phyloP scores from a whole-genome alignment of 2,888 invertebrate genomes.

The Pterostichus niger region DNA sequence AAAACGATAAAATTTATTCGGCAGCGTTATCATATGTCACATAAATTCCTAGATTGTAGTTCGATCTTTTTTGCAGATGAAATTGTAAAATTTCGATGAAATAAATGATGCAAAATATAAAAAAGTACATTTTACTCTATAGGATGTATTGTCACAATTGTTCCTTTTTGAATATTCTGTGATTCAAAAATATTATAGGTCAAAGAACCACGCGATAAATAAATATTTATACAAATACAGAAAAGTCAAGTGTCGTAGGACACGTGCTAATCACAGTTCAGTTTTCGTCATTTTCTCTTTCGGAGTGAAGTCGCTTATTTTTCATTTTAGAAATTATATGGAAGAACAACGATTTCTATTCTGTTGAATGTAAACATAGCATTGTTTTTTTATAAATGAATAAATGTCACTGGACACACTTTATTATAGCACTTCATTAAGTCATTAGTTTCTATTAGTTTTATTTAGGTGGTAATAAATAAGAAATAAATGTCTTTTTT shows the following conservation, averaged over 20 bases:
- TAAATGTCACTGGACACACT: constrained; percentile 46
- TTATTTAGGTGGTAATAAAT: no score
- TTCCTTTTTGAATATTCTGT: constrained; percentile 24
- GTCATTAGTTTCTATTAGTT: not conserved
- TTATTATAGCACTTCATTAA: constrained; percentile 34
- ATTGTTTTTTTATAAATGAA: constrained; percentile 30
- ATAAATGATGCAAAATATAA: no score
- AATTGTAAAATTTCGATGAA: no score
- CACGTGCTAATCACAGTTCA: constrained; percentile 42
- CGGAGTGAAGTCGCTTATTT: constrained; percentile 19
- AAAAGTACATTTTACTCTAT: no score
- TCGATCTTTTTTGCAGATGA: no score
- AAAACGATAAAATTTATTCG: no score
- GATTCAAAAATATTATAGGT: constrained; percentile 11
- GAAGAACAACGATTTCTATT: constrained; percentile 51
- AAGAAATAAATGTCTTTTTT: no score
- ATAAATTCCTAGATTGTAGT: no score
- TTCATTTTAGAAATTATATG: constrained; percentile 51
- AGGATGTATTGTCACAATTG: no score
- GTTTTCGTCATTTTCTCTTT: constrained; percentile 54
- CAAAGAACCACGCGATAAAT: constrained; percentile 44
- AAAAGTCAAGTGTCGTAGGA: constrained; percentile 38
- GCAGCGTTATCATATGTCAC: no score
- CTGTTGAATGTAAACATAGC: constrained; percentile 19
- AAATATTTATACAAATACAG: constrained; percentile 45